Conservation (phyloP, 35 echinoderm and acorn worm species). For the Holothuria glaberrima region DNA sequence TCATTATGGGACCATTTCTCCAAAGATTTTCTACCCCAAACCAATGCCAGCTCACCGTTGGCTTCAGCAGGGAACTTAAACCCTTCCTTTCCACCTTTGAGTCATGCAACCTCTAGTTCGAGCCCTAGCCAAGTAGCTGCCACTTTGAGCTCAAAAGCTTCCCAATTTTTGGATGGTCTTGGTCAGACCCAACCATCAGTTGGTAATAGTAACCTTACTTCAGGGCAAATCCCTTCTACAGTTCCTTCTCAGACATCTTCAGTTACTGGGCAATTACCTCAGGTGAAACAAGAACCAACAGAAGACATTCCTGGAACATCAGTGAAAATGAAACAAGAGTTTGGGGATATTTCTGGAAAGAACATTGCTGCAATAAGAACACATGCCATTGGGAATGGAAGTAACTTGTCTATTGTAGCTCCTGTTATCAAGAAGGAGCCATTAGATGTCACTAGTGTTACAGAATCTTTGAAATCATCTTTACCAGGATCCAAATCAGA, state of each 20-base stretch:
- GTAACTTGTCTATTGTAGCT: background rate
- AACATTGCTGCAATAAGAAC: background rate
- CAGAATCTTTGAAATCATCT: background rate
- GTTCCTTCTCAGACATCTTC: background rate
- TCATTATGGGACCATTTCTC: slow-evolving; percentile 45
- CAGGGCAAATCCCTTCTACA: too few species aligned
- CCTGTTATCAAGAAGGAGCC: slow-evolving; percentile 4
- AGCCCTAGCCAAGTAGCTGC: too few species aligned
- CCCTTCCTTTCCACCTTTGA: too few species aligned
- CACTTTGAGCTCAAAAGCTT: too few species aligned
- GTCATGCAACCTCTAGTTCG: too few species aligned
- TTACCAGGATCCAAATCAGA: background rate
- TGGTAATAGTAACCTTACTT: too few species aligned
- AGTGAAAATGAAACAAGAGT: slow-evolving; percentile 7
- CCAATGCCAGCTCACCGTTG: background rate
- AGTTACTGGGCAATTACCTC: background rate
- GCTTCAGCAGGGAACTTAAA: background rate
- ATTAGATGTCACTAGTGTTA: background rate
- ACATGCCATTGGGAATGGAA: background rate
- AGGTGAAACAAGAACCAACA: slow-evolving; percentile 37
- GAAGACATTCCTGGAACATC: slow-evolving; percentile 2
- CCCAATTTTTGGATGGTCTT: too few species aligned
- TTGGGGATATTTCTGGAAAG: background rate
- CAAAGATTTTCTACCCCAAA: slow-evolving; percentile 32
- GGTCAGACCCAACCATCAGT: too few species aligned